Evolutionary conservation across 2,113 vertebrate genomes (phyloP).

Genomic region (Merops nubicus): DNA sequence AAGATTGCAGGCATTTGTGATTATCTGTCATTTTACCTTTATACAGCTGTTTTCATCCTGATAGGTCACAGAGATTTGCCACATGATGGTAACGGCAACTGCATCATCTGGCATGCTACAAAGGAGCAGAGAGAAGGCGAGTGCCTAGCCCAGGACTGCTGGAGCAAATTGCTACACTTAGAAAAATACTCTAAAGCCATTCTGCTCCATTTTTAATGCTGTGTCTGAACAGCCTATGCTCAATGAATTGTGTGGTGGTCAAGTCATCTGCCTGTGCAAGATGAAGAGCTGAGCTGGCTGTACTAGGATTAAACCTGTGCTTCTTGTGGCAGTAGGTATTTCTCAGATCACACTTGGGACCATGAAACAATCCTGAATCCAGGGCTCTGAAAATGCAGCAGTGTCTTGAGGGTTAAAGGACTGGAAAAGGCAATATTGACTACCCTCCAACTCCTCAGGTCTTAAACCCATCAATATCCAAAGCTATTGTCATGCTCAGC

Average conservation of each 20-base stretch:
- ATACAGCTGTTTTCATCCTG: conserved; percentile 8
- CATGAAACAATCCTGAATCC: not conserved
- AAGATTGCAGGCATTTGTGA: conserved; percentile 2
- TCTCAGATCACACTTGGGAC: not conserved
- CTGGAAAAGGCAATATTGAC: not conserved
- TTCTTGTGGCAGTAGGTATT: not conserved
- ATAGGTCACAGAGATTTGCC: conserved; percentile 8
- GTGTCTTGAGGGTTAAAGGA: conserved; percentile 47
- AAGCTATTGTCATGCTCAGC: conserved; percentile 42
- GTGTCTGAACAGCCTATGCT: not conserved
- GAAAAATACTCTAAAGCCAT: not conserved
- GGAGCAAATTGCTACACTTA: not conserved
- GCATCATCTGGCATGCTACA: not conserved
- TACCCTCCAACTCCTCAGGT: not conserved
- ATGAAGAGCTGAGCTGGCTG: not conserved
- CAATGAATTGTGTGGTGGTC: not conserved
- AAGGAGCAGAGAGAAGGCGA: not conserved
- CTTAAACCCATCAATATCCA: not conserved
- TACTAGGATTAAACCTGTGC: not conserved
- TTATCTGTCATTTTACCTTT: conserved; percentile 31
- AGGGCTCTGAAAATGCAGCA: not conserved
- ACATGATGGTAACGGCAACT: not conserved
- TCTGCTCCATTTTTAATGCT: not conserved
- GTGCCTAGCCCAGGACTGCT: not conserved
- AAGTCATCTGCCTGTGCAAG: not conserved